Base-by-base conservation (phyloP, 2,888 invertebrate genomes). In the Chirona hameri region DNA sequence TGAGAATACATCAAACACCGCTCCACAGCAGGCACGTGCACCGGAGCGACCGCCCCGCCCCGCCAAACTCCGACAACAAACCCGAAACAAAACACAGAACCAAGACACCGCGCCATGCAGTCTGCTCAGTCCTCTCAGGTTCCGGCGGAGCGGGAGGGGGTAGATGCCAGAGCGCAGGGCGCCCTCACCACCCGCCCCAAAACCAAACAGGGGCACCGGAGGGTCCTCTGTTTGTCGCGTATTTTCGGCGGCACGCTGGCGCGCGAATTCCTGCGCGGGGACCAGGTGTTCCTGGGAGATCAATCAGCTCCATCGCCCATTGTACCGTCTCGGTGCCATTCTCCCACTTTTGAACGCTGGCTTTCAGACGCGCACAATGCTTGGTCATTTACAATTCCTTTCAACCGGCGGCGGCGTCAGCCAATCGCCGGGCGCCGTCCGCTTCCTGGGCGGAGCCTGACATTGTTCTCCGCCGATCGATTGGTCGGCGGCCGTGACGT, bases 341-440 rank as follows among this genome's bases (percentile, higher is more conserved):
- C 80, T 80, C 80, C 52, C 80, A 80, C 80, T 48, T 80, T 29
- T 80, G 52, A 55, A 80, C 48, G 55, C 52, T 27, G 46, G 14
- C 55, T 29, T 80, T 80, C 80, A 80, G 55, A 5, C 52, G 52
- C n/a, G 52, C 80, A 80, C 80, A 80, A 80, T 80, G 80, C 80
- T 52, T 80, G 80, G 80, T 80, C 80, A 80, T 80, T 80, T 80
- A 80, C 80, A 52, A 80, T 80, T 80, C 80, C 52, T 80, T 80
- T 80, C 80, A 80, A 24, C 55, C 52, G 27, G 52, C 52, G 48
- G 27, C 18, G 27, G 52, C n/a, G 27, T 2, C 52, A 1, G 29
- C 80, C 80, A 80, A 80, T 80, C 52, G 21, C 2, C 2, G 80
- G 14, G 3, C 14, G 27, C 18, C n/a, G 48, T 24, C 52, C 14